These are phyloP conservation scores for Barbus barbus DNA, from an alignment of 2,113 vertebrate genomes.

Conservation along the genomic window DNA sequence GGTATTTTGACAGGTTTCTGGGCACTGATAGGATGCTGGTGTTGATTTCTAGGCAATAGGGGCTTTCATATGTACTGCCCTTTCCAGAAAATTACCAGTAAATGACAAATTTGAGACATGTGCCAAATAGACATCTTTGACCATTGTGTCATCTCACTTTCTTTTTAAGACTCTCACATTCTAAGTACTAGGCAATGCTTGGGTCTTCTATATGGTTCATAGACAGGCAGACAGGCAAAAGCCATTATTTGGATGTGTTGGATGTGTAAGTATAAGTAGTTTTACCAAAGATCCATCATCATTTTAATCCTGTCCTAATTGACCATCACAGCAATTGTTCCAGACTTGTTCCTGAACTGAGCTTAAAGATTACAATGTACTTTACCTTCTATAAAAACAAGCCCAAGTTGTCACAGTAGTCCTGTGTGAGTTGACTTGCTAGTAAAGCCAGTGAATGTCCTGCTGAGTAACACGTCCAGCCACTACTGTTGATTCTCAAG, in stretches of 20 bases:
- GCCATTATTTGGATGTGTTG: not conserved
- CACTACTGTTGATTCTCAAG: not conserved
- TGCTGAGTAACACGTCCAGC: too few relatives aligned
- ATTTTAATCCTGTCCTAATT: not conserved
- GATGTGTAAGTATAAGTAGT: too few relatives aligned
- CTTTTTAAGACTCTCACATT: too few relatives aligned
- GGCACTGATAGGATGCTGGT: too few relatives aligned
- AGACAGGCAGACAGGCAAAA: not conserved
- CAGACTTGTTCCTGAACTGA: not conserved
- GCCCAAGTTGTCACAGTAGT: not conserved
- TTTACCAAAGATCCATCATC: not conserved
- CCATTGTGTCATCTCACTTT: not conserved
- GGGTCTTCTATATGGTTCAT: too few relatives aligned
- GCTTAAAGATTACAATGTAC: not conserved
- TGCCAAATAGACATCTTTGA: not conserved
- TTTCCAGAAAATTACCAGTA: too few relatives aligned
- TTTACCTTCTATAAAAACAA: not conserved
- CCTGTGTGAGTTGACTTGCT: not conserved
- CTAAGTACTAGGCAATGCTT: too few relatives aligned
- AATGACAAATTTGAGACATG: too few relatives aligned
- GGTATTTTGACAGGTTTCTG: too few relatives aligned
- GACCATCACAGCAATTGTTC: not conserved
- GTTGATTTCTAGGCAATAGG: too few relatives aligned
- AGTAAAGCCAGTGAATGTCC: not conserved
- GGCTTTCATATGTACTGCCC: too few relatives aligned